These are phyloP conservation scores for Diadema setosum DNA, from an alignment of 35 echinoderm and acorn worm species.

Conservation along the genomic window DNA sequence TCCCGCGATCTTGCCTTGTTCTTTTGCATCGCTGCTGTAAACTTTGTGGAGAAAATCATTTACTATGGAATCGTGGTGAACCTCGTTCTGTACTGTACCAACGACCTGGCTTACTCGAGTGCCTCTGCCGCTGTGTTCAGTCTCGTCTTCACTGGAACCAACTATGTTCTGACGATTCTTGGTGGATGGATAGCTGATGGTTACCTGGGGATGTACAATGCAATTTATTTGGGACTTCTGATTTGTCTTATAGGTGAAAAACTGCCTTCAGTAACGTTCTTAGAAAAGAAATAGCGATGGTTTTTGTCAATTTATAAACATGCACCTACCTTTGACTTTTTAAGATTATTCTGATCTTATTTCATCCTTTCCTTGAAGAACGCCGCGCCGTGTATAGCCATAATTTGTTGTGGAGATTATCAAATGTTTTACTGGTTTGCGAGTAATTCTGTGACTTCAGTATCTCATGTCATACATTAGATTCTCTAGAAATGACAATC, in stretches of 20 bases:
- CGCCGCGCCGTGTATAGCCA: too few species aligned
- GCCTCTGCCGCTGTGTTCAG: constrained; percentile 50
- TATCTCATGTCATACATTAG: too few species aligned
- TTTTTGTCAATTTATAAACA: too few species aligned
- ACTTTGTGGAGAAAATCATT: constrained; percentile 58
- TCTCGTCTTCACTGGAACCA: constrained; percentile 82
- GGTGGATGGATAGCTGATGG: constrained; percentile 90
- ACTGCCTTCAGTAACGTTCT: too few species aligned
- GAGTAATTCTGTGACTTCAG: too few species aligned
- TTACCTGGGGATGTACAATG: constrained; percentile 73
- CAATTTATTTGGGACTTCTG: constrained; percentile 72
- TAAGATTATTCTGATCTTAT: too few species aligned
- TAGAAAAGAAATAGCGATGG: too few species aligned
- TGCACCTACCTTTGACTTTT: too few species aligned
- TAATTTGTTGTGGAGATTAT: too few species aligned
- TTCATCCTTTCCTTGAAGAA: too few species aligned
- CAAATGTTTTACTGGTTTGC: too few species aligned
- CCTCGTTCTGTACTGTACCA: constrained; percentile 88
- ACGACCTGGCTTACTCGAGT: constrained; percentile 28
- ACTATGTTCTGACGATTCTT: constrained; percentile 77
- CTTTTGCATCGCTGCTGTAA: neutral
- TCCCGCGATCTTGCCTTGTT: neutral
- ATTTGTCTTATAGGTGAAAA: constrained; percentile 81
- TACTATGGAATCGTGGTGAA: constrained; percentile 84
- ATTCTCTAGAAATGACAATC: too few species aligned